A percentile compares a stretch with the other conserved stretches of the same genome.
phyloP scores from a whole-genome alignment of 2,113 vertebrate genomes.

The Sciurus niger region DNA sequence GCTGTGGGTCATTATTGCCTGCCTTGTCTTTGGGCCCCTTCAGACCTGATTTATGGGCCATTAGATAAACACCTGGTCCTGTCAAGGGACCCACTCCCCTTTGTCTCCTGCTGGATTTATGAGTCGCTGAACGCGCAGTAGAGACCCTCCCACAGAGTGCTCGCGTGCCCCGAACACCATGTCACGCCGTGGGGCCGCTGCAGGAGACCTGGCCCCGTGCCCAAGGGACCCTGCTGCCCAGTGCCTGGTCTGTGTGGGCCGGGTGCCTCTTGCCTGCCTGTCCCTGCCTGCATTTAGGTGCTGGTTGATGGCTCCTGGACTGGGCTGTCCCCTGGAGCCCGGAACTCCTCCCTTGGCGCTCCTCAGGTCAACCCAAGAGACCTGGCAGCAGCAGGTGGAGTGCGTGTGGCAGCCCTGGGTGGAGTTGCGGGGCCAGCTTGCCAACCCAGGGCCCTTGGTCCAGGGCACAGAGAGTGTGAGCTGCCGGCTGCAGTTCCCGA shows the following conservation, averaged over 20 bases:
- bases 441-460: background rate
- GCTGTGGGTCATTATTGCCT: background rate
- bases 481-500: rapidly evolving
- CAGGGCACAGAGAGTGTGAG: rapidly evolving
- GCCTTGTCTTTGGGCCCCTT: background rate
- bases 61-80: slow-evolving; percentile 36
- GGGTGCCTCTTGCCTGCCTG: background rate
- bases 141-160: background rate
- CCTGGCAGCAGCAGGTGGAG: background rate
- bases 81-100: background rate
- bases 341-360: background rate
- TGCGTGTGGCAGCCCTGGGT: background rate
- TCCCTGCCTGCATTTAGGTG: too few relatives aligned
- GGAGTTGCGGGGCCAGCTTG: background rate
- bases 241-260: rapidly evolving
- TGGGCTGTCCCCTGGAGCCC: background rate
- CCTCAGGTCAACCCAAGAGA: too few relatives aligned
- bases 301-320: background rate
- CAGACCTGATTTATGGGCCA: background rate
- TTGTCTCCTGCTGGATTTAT: slow-evolving; percentile 42
- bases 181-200: rapidly evolving
- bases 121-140: background rate
- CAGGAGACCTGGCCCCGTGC: background rate
- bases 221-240: background rate
- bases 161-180: background rate